phyloP scores from a whole-genome alignment of 2,888 invertebrate genomes.

The Polydrusus pterygomalis region DNA sequence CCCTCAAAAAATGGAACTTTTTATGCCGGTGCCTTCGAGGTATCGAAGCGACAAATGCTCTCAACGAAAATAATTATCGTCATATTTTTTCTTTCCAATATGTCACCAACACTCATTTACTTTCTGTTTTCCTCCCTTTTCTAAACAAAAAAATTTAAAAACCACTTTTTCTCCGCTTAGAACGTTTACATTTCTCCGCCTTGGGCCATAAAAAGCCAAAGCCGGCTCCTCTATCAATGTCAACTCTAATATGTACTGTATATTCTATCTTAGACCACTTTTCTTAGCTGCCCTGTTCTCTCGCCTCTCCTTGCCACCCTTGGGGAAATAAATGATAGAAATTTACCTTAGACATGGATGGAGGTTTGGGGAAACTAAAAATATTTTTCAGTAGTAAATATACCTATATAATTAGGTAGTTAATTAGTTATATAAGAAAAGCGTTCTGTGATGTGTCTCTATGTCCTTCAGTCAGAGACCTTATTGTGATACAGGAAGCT shows the following conservation, averaged over 20 bases:
- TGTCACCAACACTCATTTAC: background rate
- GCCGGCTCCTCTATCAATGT: slow-evolving; percentile 33
- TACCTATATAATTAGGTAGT: no score
- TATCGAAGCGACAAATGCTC: no score
- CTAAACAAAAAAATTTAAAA: background rate
- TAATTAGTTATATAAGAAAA: no score
- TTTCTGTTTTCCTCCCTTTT: background rate
- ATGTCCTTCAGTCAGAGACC: no score
- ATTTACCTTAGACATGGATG: slow-evolving; percentile 21
- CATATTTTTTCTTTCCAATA: background rate
- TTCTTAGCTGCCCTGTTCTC: slow-evolving; percentile 6
- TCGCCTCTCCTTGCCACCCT: slow-evolving; percentile 3
- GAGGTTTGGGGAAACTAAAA: background rate
- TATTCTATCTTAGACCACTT: slow-evolving; percentile 31
- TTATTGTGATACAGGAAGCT: no score
- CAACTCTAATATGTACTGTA: slow-evolving; percentile 34
- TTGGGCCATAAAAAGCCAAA: slow-evolving; percentile 25
- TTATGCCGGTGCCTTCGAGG: no score
- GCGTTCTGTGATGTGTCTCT: no score
- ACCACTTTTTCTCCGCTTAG: slow-evolving; percentile 1
- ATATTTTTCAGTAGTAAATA: no score
- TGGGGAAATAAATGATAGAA: slow-evolving; percentile 13
- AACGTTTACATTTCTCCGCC: slow-evolving; percentile 14
- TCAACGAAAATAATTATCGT: background rate
- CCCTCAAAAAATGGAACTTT: no score